Conservation (phyloP, 2,888 invertebrate genomes). For the Sclerodermus sp. region DNA sequence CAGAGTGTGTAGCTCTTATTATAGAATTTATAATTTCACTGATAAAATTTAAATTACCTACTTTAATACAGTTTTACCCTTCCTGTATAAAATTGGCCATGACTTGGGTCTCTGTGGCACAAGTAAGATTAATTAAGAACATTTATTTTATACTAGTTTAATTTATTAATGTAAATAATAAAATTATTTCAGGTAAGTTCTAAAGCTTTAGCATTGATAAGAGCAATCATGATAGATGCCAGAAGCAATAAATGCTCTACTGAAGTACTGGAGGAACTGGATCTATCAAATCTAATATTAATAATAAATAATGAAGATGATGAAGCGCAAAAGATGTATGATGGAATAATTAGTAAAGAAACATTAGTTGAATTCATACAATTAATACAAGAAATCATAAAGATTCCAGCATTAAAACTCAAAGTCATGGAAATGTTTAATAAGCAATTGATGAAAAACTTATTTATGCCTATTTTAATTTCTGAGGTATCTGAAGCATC, state of each 20-base stretch:
- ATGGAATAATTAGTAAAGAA: constrained; percentile 10
- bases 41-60: constrained; percentile 55
- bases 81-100: constrained; percentile 56
- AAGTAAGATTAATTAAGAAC: constrained; percentile 28
- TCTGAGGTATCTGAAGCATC: constrained; percentile 32
- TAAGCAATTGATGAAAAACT: constrained; percentile 50
- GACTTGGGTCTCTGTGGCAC: constrained; percentile 59
- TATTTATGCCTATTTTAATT: constrained; percentile 56
- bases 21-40: constrained; percentile 61
- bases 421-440: constrained; percentile 55
- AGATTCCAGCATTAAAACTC: constrained; percentile 42
- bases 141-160: not conserved
- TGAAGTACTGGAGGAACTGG: constrained; percentile 50
- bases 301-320: constrained; percentile 45
- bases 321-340: constrained; percentile 42
- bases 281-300: constrained; percentile 56
- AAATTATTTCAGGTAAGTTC: constrained; percentile 46
- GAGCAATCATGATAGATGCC: constrained; percentile 53
- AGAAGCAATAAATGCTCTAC: constrained; percentile 32
- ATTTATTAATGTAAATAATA: constrained; percentile 7
- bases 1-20: constrained; percentile 59
- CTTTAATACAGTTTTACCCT: constrained; percentile 54
- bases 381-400: constrained; percentile 58
- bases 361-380: constrained; percentile 59
- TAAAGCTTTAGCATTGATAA: constrained; percentile 57